Evolutionary conservation across 1,140 invertebrate genomes (phyloP), one percentile per base, ranked within the genome.

Genomic region (Ridgeia piscesae): DNA sequence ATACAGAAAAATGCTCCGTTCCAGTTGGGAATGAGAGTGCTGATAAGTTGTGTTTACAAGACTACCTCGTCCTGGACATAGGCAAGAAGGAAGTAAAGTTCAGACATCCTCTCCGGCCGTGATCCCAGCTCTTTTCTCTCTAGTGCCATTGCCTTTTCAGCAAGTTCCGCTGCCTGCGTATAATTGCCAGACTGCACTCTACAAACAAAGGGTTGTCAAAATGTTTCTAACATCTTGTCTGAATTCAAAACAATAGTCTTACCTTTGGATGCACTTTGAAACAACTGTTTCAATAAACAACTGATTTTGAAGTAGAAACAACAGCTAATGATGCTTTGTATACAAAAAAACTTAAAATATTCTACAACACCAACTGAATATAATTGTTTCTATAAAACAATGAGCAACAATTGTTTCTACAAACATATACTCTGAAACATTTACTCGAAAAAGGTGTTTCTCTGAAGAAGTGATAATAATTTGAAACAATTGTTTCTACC

Each of bases 101-200:
- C 91, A 8, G 35, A n/a, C 35, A 91, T 35, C 42, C 48, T 91
- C 11, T 91, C 91, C 17, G 34, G 91, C 34, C 91, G 91, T 35
- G 34, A 33, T 8, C 91, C 91, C 6, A 91, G 34, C 48, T 91
- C 35, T n/a, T 91, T n/a, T 35, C 9, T 50, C 91, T 91, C 91
- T 17, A 91, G 8, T 14, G 34, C n/a, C 35, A 42, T 35, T 27
- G 91, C 91, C 42, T 91, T 91, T 14, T 14, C 33, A 48, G 33
- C 42, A 8, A 91, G 21, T 21, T 35, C 34, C 21, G 17, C 33
- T 27, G 91, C 91, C n/a, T 42, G 33, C 9, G 17, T 33, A n/a
- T 91, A 48, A 21, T 50, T 21, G 27, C 91, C 91, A 0, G 34
- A n/a, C 42, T 91, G 91, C 33, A 33, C 42, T 48, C 91, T 91